Conservation (phyloP, 1,140 invertebrate genomes). For the Homalodisca vitripennis region DNA sequence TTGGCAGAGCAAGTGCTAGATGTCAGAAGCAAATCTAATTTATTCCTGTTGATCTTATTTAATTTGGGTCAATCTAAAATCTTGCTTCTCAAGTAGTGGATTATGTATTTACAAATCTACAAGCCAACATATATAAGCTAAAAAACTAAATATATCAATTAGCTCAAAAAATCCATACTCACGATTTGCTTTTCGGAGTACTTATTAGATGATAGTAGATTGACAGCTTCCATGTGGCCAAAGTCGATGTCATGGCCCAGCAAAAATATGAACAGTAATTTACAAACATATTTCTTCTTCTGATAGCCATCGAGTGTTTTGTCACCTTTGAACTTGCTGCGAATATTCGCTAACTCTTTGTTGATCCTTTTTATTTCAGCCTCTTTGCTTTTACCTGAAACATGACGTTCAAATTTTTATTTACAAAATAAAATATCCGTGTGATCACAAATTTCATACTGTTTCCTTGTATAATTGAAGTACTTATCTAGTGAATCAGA, state of each 20-base stretch:
- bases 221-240: constrained; percentile 99
- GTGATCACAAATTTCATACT: no score
- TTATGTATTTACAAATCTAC: no score
- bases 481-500: no score
- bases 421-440: no score
- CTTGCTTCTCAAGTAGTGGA: no score
- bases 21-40: no score
- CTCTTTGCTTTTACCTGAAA: constrained; percentile 98
- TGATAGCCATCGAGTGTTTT: constrained; percentile 99
- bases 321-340: constrained; percentile 99
- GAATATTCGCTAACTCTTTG: constrained; percentile 99
- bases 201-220: constrained; percentile 99
- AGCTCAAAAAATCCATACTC: constrained; percentile 56
- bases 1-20: no score
- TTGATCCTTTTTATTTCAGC: constrained; percentile 99
- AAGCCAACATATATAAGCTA: no score
- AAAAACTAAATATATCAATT: neutral
- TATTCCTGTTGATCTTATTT: no score
- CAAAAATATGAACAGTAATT: constrained; percentile 98
- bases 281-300: constrained; percentile 99
- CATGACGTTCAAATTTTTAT: no score
- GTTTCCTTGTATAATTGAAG: no score
- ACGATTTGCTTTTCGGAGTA: constrained; percentile 99
- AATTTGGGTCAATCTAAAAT: no score
- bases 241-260: constrained; percentile 99